Conservation (phyloP, 2,888 invertebrate genomes). For the Scrobipalpa costella region DNA sequence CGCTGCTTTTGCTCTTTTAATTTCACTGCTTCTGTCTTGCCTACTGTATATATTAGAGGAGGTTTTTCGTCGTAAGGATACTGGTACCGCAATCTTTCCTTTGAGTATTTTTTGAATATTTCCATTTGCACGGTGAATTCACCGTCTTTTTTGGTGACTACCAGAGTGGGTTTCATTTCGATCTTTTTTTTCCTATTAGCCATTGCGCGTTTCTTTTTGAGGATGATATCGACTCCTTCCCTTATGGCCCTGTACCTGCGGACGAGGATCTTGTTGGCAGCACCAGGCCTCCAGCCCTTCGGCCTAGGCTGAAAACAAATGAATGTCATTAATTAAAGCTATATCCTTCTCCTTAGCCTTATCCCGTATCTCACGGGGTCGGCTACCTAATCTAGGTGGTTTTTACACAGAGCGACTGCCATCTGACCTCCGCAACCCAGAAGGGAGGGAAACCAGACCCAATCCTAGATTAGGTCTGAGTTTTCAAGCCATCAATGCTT, state of each 20-base stretch:
- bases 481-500: too few relatives aligned
- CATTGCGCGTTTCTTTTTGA: conserved; percentile 69
- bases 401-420: too few relatives aligned
- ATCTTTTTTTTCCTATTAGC: conserved; percentile 67
- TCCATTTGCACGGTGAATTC: conserved; percentile 74
- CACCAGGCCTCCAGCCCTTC: conserved; percentile 69
- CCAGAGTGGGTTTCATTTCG: conserved; percentile 66
- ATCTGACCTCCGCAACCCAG: too few relatives aligned
- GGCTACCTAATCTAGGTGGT: too few relatives aligned
- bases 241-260: conserved; percentile 61
- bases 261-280: conserved; percentile 64
- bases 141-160: conserved; percentile 65
- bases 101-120: conserved; percentile 72
- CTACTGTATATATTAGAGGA: conserved; percentile 66
- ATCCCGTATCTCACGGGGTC: too few relatives aligned
- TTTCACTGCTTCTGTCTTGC: conserved; percentile 68
- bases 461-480: too few relatives aligned
- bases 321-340: background rate
- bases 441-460: too few relatives aligned
- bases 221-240: conserved; percentile 62
- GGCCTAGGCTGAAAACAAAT: conserved; percentile 58
- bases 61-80: conserved; percentile 74
- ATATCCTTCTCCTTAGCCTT: too few relatives aligned
- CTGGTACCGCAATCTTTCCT: conserved; percentile 64
- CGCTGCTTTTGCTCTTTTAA: conserved; percentile 58